These are phyloP conservation scores for Ctena decussata DNA, from an alignment of 2,888 invertebrate species.

Conservation along the genomic window DNA sequence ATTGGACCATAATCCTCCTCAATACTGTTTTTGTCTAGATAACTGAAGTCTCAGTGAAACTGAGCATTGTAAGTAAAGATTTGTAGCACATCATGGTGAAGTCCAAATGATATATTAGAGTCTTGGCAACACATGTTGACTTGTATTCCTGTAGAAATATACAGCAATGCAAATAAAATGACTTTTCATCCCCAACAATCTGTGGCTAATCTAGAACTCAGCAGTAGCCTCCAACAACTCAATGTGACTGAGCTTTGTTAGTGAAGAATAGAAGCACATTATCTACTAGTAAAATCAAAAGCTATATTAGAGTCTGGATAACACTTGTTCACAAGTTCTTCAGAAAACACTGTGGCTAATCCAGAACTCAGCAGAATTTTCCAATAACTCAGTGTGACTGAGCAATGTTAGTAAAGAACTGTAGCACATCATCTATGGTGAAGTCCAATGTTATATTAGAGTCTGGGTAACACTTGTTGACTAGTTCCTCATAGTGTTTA, in stretches of 20 bases:
- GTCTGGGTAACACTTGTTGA: slow-evolving; percentile 98
- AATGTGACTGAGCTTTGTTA: slow-evolving; percentile 93
- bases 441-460: slow-evolving; percentile 98
- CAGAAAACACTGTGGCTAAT: slow-evolving; percentile 86
- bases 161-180: too few relatives aligned
- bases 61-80: too few relatives aligned
- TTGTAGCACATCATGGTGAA: too few relatives aligned
- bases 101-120: too few relatives aligned
- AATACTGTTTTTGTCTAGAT: too few relatives aligned
- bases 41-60: too few relatives aligned
- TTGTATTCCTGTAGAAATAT: too few relatives aligned
- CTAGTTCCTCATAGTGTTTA: slow-evolving; percentile 96
- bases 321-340: slow-evolving; percentile 97
- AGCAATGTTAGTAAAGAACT: slow-evolving; percentile 99
- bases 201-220: neutral
- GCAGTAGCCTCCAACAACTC: neutral
- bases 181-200: too few relatives aligned
- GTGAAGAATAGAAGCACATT: slow-evolving; percentile 99
- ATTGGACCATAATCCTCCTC: too few relatives aligned
- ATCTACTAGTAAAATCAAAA: slow-evolving; percentile 97
- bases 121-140: too few relatives aligned
- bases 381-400: slow-evolving; percentile 74
- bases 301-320: slow-evolving; percentile 98
- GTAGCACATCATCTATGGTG: slow-evolving; percentile 97
- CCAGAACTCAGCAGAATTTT: neutral